Conservation (phyloP, 2,888 invertebrate species). For the Lottia scabra region DNA sequence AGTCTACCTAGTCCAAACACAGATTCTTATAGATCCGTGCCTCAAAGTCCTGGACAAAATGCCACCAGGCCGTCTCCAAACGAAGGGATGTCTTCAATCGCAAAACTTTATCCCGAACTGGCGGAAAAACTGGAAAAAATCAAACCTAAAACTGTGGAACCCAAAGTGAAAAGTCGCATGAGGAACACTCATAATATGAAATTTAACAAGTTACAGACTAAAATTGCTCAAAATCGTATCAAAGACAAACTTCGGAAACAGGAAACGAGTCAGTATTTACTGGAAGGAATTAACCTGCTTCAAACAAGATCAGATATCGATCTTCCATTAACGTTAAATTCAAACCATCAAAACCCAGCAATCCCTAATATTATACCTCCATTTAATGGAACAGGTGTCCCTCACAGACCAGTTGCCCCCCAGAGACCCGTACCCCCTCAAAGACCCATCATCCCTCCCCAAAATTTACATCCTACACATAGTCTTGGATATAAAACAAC, state of each 20-base stretch:
- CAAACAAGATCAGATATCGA: conserved; percentile 15
- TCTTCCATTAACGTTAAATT: background rate
- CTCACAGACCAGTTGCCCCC: background rate
- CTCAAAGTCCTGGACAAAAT: conserved; percentile 9
- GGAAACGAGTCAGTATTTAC: conserved; percentile 10
- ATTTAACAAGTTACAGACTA: conserved; percentile 66
- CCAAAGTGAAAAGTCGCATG: conserved; percentile 48
- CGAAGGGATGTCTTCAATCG: conserved; percentile 48
- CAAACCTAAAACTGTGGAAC: conserved; percentile 44
- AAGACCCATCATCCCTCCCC: conserved; percentile 9
- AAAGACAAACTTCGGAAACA: conserved; percentile 64
- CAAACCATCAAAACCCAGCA: background rate
- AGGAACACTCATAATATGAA: conserved; percentile 66
- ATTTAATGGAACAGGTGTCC: conserved; percentile 4
- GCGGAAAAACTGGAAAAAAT: conserved; percentile 65
- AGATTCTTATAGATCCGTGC: background rate
- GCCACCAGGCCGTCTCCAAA: conserved; percentile 17
- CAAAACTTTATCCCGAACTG: conserved; percentile 65
- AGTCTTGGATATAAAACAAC: conserved; percentile 16
- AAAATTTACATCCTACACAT: conserved; percentile 19
- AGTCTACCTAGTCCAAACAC: conserved; percentile 19
- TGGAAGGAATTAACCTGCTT: conserved; percentile 48
- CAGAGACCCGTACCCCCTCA: conserved; percentile 7
- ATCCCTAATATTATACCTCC: background rate
- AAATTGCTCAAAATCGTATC: conserved; percentile 69